These are phyloP conservation scores for Brienomyrus longianalis DNA, from an alignment of 2,113 vertebrate genomes.

Conservation along the genomic window DNA sequence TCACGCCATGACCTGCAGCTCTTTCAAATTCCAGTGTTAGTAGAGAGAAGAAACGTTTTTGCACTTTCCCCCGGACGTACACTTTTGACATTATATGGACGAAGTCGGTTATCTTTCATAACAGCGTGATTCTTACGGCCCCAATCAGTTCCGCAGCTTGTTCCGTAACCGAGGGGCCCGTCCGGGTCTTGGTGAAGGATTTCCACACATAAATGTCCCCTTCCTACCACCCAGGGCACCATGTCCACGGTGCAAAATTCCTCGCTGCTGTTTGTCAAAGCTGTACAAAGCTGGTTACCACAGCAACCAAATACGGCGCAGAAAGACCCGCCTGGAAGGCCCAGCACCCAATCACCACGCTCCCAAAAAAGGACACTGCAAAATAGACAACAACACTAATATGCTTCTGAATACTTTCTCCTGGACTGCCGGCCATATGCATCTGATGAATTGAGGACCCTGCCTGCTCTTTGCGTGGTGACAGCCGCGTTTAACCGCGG, in stretches of 20 bases:
- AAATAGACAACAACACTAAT: background rate
- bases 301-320: conserved; percentile 12
- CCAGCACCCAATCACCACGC: background rate
- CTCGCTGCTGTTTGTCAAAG: conserved; percentile 14
- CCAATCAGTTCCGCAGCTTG: background rate
- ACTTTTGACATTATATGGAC: background rate
- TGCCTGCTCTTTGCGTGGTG: background rate
- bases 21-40: background rate
- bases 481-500: background rate
- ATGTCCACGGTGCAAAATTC: conserved; percentile 14
- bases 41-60: background rate
- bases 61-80: background rate
- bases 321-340: background rate
- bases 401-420: background rate
- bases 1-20: background rate
- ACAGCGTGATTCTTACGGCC: background rate
- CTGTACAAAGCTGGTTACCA: conserved; percentile 17
- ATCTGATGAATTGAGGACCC: background rate
- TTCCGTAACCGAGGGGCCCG: background rate
- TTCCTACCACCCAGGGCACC: conserved; percentile 5
- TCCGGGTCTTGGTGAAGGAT: background rate
- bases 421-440: background rate
- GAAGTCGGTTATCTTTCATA: background rate
- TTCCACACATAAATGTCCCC: conserved; percentile 3
- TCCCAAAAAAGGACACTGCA: background rate